Evolutionary conservation across 2,888 invertebrate species (phyloP).

Genomic region (Anticlea derivata): DNA sequence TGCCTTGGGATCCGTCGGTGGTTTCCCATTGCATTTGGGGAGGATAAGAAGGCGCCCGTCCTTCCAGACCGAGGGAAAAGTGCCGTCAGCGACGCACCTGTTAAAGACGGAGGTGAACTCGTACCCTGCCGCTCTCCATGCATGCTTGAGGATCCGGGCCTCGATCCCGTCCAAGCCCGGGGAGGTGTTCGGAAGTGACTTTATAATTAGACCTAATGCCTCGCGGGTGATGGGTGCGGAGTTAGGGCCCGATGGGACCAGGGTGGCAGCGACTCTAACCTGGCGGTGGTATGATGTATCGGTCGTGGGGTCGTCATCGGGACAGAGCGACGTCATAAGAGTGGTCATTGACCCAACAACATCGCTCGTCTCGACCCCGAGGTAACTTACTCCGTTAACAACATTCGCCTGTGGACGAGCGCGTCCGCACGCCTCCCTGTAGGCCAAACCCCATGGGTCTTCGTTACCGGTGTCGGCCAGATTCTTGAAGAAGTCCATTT

Average conservation of each 20-base stretch:
- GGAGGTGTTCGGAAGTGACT: background rate
- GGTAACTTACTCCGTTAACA: conserved; percentile 16
- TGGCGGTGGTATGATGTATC: background rate
- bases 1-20: background rate
- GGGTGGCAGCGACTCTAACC: background rate
- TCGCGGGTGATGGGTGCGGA: background rate
- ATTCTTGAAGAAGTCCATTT: background rate
- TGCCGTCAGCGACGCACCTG: background rate
- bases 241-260: background rate
- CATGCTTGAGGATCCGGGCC: too few relatives aligned
- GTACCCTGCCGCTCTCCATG: too few relatives aligned
- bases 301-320: conserved; percentile 44
- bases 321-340: conserved; percentile 38
- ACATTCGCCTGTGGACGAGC: conserved; percentile 31
- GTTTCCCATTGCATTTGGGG: background rate
- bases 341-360: conserved; percentile 26
- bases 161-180: background rate
- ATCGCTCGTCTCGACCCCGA: conserved; percentile 14
- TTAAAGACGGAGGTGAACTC: background rate
- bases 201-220: background rate
- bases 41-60: background rate
- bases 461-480: conserved; percentile 26
- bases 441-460: conserved; percentile 38
- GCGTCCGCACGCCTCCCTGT: conserved; percentile 32
- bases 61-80: too few relatives aligned